These are phyloP conservation scores for Lochmaea crataegi DNA, from an alignment of 2,888 invertebrate species.

Conservation along the genomic window DNA sequence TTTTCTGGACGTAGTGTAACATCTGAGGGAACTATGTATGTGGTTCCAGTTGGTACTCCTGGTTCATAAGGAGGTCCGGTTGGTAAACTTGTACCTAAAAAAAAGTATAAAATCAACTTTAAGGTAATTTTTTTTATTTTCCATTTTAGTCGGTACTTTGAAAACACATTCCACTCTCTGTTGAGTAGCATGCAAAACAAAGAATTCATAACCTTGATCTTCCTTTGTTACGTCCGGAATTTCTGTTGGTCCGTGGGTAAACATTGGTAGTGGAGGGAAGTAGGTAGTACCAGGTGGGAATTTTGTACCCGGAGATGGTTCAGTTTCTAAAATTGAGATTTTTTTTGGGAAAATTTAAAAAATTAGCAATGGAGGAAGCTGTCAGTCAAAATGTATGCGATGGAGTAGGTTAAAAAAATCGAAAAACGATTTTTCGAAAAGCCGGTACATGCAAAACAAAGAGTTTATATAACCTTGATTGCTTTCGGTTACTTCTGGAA, in stretches of 20 bases:
- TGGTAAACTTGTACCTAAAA: neutral
- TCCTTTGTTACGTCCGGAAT: neutral
- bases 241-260: neutral
- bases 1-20: neutral
- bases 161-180: too few species aligned
- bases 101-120: neutral
- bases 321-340: neutral
- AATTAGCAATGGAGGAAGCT: neutral
- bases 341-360: neutral
- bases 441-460: neutral
- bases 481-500: neutral
- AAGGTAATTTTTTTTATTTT: neutral
- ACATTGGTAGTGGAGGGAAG: neutral
- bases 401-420: neutral
- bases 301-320: neutral
- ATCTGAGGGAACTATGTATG: neutral
- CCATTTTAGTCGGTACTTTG: neutral
- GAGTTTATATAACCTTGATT: neutral
- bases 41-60: neutral
- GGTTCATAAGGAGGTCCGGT: neutral
- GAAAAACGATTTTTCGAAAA: neutral
- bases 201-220: neutral
- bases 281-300: neutral
- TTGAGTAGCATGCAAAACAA: neutral
- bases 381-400: neutral